These are phyloP conservation scores for Zosterops japonicus DNA, from an alignment of 2,113 vertebrate species.

Conservation along the genomic window DNA sequence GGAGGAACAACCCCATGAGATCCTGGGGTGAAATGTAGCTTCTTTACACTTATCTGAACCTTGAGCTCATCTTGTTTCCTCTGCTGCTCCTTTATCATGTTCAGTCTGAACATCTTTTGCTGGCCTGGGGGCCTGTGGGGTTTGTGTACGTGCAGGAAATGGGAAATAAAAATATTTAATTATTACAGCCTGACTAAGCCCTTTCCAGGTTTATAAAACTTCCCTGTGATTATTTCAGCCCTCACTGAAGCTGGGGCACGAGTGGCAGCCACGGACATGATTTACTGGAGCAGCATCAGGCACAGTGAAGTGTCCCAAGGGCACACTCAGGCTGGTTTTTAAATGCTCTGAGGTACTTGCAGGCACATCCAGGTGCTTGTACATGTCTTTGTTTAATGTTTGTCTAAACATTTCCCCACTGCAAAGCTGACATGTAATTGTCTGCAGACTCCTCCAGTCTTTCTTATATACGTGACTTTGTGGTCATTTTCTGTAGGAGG, in stretches of 20 bases:
- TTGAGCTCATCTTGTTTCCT: background rate
- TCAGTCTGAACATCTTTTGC: background rate
- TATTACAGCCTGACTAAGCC: background rate
- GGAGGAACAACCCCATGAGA: background rate
- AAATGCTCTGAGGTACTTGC: background rate
- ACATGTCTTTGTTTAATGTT: background rate
- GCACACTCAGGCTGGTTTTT: rapidly evolving
- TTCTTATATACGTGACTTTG: background rate
- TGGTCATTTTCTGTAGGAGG: background rate
- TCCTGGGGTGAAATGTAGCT: background rate
- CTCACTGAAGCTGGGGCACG: background rate
- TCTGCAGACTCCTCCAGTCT: background rate
- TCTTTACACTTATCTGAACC: background rate
- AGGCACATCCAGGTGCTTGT: background rate
- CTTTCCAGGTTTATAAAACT: background rate
- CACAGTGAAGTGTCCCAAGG: background rate
- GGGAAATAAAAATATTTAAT: background rate
- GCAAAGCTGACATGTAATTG: background rate
- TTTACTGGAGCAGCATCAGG: background rate
- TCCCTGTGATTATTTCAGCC: background rate
- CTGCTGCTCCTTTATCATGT: background rate
- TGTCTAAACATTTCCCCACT: background rate
- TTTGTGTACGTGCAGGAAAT: background rate
- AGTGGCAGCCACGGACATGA: background rate
- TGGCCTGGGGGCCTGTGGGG: background rate